These are phyloP conservation scores for Anoura caudifer DNA, from an alignment of 2,113 vertebrate species.

Conservation along the genomic window DNA sequence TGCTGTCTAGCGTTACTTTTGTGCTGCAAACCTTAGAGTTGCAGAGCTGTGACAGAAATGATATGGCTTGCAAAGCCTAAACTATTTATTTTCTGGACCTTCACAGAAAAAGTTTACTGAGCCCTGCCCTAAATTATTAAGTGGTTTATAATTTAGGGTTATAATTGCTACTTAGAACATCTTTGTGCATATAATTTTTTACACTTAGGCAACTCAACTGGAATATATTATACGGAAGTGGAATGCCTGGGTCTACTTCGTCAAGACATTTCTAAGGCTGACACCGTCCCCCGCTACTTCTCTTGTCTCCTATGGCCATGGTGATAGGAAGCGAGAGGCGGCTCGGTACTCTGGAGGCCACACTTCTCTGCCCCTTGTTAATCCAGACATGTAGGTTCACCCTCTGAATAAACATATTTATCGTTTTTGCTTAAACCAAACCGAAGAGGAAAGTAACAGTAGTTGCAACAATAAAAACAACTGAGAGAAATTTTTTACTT, in stretches of 20 bases:
- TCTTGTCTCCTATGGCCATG: not conserved
- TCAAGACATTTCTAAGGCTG: not conserved
- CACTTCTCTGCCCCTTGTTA: not conserved
- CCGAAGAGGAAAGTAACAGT: not conserved
- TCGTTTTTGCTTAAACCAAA: constrained; percentile 7
- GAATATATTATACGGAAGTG: not conserved
- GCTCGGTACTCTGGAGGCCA: not conserved
- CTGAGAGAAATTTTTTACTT: not conserved
- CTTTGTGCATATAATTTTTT: not conserved
- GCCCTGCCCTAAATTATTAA: not conserved
- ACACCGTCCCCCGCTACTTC: not conserved
- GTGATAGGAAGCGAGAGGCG: not conserved
- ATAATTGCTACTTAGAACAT: not conserved
- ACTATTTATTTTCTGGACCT: not conserved
- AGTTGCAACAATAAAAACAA: not conserved
- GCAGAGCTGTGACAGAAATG: not conserved
- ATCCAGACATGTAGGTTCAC: not conserved
- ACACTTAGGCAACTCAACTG: not conserved
- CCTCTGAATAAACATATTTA: not conserved
- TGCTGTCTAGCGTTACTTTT: not conserved
- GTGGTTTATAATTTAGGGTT: not conserved
- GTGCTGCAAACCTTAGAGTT: not conserved
- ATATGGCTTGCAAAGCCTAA: not conserved
- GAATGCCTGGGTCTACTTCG: not conserved
- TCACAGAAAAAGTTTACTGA: not conserved